A percentile compares a stretch with the other conserved stretches of the same genome.
phyloP scores from a whole-genome alignment of 2,888 invertebrate species.

The Caenorhabditis japonica region DNA sequence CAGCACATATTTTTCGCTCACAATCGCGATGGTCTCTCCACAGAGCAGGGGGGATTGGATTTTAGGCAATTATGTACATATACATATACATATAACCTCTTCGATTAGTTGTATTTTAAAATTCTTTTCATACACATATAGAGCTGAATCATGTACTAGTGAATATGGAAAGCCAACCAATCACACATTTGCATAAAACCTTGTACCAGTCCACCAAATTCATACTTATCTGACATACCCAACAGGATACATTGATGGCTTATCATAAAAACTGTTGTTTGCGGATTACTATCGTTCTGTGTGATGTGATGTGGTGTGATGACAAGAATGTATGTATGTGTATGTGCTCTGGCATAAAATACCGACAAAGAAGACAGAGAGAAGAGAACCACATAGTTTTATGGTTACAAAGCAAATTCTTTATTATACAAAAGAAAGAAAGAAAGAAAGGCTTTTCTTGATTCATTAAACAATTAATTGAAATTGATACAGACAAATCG shows the following conservation, averaged over 20 bases:
- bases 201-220: no score
- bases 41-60: not conserved
- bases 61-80: conserved; percentile 15
- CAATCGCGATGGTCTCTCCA: not conserved
- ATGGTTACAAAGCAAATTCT: not conserved
- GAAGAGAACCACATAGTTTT: not conserved
- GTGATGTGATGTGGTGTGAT: no score
- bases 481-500: not conserved
- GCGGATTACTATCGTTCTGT: conserved; percentile 23
- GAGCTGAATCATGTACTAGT: no score
- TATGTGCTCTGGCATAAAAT: conserved; percentile 6
- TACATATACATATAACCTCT: no score
- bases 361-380: not conserved
- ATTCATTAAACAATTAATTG: not conserved
- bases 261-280: conserved; percentile 27
- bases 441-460: not conserved
- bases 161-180: no score
- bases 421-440: conserved; percentile 1
- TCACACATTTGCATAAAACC: no score
- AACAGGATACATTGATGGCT: conserved; percentile 9
- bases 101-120: not conserved
- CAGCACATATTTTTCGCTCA: conserved; percentile 12
- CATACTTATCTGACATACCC: not conserved
- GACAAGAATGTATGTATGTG: not conserved
- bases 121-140: not conserved